Evolutionary conservation across 1,140 invertebrate genomes (phyloP), one percentile per base, ranked within the genome.

Genomic region (Apis laboriosa): DNA sequence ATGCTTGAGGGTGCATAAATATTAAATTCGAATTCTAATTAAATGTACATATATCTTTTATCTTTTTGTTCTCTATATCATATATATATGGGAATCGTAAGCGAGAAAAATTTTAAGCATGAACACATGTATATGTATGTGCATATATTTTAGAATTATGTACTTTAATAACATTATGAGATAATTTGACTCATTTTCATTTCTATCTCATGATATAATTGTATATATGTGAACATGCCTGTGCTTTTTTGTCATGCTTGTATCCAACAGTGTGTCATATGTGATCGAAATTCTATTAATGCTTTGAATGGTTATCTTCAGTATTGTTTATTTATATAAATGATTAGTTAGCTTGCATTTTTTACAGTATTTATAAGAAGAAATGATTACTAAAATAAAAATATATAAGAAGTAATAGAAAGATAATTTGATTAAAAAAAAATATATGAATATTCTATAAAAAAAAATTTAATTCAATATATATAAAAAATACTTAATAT

Each of bases 1-100:
- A 90, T 91, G 91, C 90, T 92, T 91, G 88, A 91, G 86, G 88
- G 86, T 89, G 88, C 84, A 88, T 84, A 86, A 84, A 83, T 80
- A 72, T 82, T 55, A 81, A 83, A 85, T 78, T 88, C 80, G 19
- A 78, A 83, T 88, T 89, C 70, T 75, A 82, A 43, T 85, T 85
- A 49, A 76, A 61, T 82, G 74, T 83, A 83, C 76, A 83, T 74
- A 72, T 60, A 77, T 67, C 34, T 78, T 78, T 72, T 72, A 53
- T 34, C 76, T 71, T 81, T 75, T 85, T 56, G n/a, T 78, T 87
- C 72, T 87, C 28, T 77, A 56, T 55, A 34, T 34, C 34, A 34
- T 34, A 34, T 34, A 34, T 34, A 53, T 64, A 76, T 64, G 67
- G 53, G 51, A 76, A 76, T 64, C 60, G 67, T 78, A 78, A 83